Conservation (phyloP, 2,113 vertebrate genomes). For the Pelecanoides urinatrix region DNA sequence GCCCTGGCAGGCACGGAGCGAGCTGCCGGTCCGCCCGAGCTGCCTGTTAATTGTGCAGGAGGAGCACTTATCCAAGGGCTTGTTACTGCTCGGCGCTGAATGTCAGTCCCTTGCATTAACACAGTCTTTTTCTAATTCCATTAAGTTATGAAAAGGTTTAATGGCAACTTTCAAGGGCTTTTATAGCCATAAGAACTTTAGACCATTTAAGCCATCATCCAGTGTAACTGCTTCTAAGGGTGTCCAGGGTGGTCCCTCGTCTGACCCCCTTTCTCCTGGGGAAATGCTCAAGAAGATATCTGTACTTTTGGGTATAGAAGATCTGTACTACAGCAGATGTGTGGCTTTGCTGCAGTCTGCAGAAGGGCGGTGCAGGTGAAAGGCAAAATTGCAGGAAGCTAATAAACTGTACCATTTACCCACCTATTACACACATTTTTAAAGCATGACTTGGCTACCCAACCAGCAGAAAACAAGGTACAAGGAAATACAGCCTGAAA, state of each 20-base stretch:
- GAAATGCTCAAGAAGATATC: fast-evolving
- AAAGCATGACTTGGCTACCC: neutral
- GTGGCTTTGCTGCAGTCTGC: neutral
- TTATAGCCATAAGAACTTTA: neutral
- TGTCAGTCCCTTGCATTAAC: neutral
- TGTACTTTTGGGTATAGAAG: fast-evolving
- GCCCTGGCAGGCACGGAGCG: fast-evolving
- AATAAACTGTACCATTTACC: neutral
- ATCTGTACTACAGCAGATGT: fast-evolving
- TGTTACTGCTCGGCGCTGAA: neutral
- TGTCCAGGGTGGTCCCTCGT: fast-evolving
- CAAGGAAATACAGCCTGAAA: neutral
- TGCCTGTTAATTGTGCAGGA: neutral
- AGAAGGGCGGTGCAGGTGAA: neutral
- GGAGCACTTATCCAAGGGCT: neutral
- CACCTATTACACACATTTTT: neutral
- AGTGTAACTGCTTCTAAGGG: neutral
- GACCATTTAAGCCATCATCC: neutral
- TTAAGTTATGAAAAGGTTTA: neutral
- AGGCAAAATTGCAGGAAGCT: neutral
- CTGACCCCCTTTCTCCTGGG: neutral
- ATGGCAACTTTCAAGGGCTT: neutral
- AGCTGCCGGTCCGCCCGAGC: neutral
- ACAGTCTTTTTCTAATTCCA: neutral
- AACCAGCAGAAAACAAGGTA: neutral